Conservation (phyloP, 2,888 invertebrate species). For the Cheilosia vulpina region DNA sequence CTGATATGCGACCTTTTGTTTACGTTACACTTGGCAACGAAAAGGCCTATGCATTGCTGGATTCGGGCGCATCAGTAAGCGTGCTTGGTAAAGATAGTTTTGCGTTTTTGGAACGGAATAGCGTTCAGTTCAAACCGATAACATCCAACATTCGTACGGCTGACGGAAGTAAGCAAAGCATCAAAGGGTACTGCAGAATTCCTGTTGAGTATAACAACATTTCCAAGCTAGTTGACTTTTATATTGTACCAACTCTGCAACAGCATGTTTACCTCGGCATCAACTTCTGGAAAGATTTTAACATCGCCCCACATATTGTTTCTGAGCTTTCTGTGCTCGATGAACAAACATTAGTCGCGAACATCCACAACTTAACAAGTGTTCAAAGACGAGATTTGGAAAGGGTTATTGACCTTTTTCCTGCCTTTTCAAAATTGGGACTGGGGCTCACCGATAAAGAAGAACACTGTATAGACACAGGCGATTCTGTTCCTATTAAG, state of each 20-base stretch:
- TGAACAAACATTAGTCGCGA: neutral
- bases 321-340: neutral
- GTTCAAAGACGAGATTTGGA: neutral
- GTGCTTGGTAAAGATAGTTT: neutral
- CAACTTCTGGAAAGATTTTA: neutral
- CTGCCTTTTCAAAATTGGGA: neutral
- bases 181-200: constrained; percentile 1
- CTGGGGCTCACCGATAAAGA: neutral
- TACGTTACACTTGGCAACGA: neutral
- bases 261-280: neutral
- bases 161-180: neutral
- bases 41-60: neutral
- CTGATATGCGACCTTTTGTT: neutral
- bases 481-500: constrained; percentile 4
- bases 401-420: neutral
- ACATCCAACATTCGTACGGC: constrained; percentile 1
- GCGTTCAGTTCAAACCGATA: neutral
- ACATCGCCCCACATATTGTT: constrained; percentile 1
- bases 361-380: neutral
- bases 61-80: constrained; percentile 2
- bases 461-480: constrained; percentile 1
- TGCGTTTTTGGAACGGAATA: neutral
- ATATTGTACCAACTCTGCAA: constrained; percentile 4
- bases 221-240: constrained; percentile 5
- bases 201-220: constrained; percentile 1